These are phyloP conservation scores for Aquatica leii DNA, from an alignment of 2,888 invertebrate species.

Conservation along the genomic window DNA sequence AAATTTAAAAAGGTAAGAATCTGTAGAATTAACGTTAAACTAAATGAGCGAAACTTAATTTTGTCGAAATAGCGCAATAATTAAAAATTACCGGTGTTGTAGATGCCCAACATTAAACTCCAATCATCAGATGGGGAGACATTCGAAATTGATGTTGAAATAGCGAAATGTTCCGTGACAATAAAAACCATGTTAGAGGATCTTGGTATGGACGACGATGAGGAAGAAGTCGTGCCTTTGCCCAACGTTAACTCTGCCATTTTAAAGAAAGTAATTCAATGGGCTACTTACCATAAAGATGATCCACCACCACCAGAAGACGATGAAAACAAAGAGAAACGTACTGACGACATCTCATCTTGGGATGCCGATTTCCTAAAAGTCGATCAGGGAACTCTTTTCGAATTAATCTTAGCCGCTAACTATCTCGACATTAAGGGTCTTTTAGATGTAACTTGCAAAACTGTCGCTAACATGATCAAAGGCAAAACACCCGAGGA, in stretches of 20 bases:
- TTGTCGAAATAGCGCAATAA: no score
- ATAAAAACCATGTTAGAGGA: slow-evolving; percentile 99
- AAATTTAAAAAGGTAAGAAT: no score
- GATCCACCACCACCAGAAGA: slow-evolving; percentile 97
- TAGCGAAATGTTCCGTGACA: slow-evolving; percentile 96
- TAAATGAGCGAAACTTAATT: no score
- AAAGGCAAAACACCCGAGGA: slow-evolving; percentile 98
- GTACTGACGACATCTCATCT: slow-evolving; percentile 98
- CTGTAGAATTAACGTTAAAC: no score
- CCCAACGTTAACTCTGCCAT: slow-evolving; percentile 98
- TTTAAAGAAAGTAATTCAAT: slow-evolving; percentile 90
- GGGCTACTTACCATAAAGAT: slow-evolving; percentile 94
- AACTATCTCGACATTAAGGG: slow-evolving; percentile 97
- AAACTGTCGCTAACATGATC: slow-evolving; percentile 98
- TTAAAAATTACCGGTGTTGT: no score
- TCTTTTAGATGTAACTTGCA: slow-evolving; percentile 95
- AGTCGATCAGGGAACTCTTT: slow-evolving; percentile 96
- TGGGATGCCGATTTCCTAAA: slow-evolving; percentile 99
- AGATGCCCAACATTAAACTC: slow-evolving; percentile 93
- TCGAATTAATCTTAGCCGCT: slow-evolving; percentile 95
- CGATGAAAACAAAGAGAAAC: slow-evolving; percentile 95
- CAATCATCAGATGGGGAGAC: slow-evolving; percentile 96
- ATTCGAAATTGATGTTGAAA: slow-evolving; percentile 95
- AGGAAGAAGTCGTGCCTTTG: slow-evolving; percentile 93
- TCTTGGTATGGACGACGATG: slow-evolving; percentile 89